Conservation (phyloP, 1,140 invertebrate genomes). For the Ladona fulva region DNA sequence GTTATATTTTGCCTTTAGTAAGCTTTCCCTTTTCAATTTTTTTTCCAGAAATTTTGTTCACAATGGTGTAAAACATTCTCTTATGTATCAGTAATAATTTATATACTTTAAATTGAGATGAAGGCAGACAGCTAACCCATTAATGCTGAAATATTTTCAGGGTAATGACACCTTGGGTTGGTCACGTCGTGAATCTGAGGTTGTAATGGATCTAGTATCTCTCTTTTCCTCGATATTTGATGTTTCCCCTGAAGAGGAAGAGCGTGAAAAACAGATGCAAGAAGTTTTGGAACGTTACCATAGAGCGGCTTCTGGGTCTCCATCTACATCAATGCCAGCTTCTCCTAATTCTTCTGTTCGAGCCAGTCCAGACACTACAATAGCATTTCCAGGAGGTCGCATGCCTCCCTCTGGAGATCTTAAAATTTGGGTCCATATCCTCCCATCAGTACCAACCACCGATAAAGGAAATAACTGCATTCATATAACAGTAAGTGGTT, state of each 20-base stretch:
- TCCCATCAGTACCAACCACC: slow-evolving; percentile 8
- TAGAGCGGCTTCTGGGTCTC: slow-evolving; percentile 15
- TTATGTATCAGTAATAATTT: no score
- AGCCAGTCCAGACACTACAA: slow-evolving; percentile 32
- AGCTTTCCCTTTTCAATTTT: no score
- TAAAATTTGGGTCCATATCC: slow-evolving; percentile 68
- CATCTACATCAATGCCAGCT: not conserved
- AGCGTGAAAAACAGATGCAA: slow-evolving; percentile 60
- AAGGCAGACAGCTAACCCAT: no score
- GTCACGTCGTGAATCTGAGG: slow-evolving; percentile 53
- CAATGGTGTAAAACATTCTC: no score
- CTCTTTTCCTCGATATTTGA: slow-evolving; percentile 51
- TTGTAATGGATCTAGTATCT: slow-evolving; percentile 57
- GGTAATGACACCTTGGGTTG: slow-evolving; percentile 41
- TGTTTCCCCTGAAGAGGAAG: slow-evolving; percentile 45
- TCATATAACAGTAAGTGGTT: not conserved
- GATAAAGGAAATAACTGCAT: not conserved
- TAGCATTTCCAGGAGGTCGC: slow-evolving; percentile 37
- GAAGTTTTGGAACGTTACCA: slow-evolving; percentile 59
- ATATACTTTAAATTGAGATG: no score
- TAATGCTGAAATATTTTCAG: no score
- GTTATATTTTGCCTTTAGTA: no score
- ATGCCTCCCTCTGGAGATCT: slow-evolving; percentile 66
- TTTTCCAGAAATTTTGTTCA: no score
- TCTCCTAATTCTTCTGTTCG: not conserved